Evolutionary conservation across 2,113 vertebrate genomes (phyloP).

Genomic region (Antidorcas marsupialis): DNA sequence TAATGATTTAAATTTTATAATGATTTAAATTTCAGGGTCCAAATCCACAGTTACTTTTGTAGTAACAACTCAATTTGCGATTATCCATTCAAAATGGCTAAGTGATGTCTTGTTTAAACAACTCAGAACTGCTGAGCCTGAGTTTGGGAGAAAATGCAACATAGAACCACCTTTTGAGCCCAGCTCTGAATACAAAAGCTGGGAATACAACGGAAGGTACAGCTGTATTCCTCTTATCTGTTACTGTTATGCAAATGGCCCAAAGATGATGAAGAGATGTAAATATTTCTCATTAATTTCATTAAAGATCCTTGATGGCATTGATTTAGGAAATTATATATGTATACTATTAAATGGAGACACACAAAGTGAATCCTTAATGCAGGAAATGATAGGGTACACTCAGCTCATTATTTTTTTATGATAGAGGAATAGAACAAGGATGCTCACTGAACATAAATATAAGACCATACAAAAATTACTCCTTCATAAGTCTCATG

Average conservation of each 20-base stretch:
- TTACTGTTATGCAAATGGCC: neutral
- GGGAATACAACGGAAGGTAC: neutral
- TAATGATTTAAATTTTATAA: neutral
- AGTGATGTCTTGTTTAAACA: neutral
- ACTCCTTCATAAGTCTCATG: neutral
- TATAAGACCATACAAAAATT: conserved; percentile 36
- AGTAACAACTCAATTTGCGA: neutral
- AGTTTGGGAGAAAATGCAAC: neutral
- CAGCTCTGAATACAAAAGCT: neutral
- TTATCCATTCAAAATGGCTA: neutral
- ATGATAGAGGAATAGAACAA: conserved; percentile 4
- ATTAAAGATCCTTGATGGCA: neutral
- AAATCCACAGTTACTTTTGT: neutral
- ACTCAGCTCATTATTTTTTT: conserved; percentile 45
- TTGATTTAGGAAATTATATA: neutral
- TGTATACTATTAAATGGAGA: neutral
- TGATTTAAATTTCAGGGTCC: neutral
- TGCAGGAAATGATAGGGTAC: neutral
- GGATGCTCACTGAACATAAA: conserved; percentile 16
- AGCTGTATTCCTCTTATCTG: neutral
- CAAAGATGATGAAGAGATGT: neutral
- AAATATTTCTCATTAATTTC: neutral
- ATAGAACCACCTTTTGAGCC: neutral
- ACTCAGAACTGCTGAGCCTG: neutral
- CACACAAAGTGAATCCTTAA: conserved; percentile 9